Evolutionary conservation across 2,113 vertebrate genomes (phyloP), one percentile per base, ranked within the genome.

Genomic region (Climacteris rufus): DNA sequence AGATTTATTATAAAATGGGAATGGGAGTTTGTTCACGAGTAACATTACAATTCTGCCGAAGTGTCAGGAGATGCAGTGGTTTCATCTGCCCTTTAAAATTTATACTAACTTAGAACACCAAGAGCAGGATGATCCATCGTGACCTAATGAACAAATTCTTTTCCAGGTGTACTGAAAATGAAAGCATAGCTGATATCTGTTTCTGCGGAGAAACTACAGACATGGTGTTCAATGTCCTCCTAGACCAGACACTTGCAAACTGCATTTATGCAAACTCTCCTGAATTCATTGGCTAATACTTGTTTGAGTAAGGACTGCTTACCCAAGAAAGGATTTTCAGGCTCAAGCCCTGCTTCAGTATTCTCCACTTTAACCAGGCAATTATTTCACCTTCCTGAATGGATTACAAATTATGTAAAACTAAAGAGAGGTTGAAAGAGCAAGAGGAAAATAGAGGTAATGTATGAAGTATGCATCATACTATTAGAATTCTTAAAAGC

Each of bases 371-470:
- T 87, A 89, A 79, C 25, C 30, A 61, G 81, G 70, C 77, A 96
- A 93, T 91, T 93, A 96, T 80, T 23, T 89, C 53, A 80, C 87
- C 8, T 89, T 97, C 78, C 74, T 94, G 81, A 89, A 74, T 40
- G 87, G 78, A 94, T 90, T 77, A 72, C 75, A 91, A 95, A 94
- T 96, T 91, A 95, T 94, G 87, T 84, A 94, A 85, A 95, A 84
- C 70, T 85, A 80, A 68, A 95, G 93, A 91, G 28, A 94, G 81
- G 94, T 83, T 75, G 70, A 93, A 93, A 97, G 87, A 78, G 70
- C 87, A 97, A 95, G 82, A 96, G 89, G 84, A 93, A 93, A 94
- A 93, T 47, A 93, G 74, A 85, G 24, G 54, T 52, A 93, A 85
- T 44, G 30, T 66, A 69, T 91, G 71, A 94, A 94, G 89, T 80